Base-by-base conservation (phyloP, 2,888 invertebrate genomes). In the Ormyrus rosae region DNA sequence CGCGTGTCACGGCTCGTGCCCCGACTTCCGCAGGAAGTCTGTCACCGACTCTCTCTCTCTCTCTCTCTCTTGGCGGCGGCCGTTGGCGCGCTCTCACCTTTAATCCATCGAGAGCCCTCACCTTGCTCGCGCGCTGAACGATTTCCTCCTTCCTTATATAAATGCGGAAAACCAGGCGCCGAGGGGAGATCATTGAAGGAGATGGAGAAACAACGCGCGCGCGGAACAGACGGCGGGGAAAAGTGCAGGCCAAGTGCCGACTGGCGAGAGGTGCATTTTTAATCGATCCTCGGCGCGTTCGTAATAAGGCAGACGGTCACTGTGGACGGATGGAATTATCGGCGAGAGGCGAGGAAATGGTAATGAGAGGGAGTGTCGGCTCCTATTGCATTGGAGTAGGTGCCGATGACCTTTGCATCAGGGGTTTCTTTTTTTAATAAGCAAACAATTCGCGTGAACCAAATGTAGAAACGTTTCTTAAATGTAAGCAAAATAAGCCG, bases 11-110 rank as follows among this genome's bases (percentile, higher is more conserved):
- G 78, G 80, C 80, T 80, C 71, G 80, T 75, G 75, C 58, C 53
- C 46, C 75, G 81, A 81, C 81, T 81, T 81, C 81, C 81, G 74
- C 74, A 74, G 81, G 81, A 81, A 78, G 81, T 81, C 75, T 81
- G 81, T 81, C 77, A 81, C 71, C 77, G 81, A 70, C 65, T 78
- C 78, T 34, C 51, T 58, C 51, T 19, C 67, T 67, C 50, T 61
- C 67, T 75, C 50, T 58, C 75, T 60, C 48, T 46, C 58, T 67
- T 10, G 48, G 8, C 46, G 45, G 45, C 46, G 46, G 8, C 34
- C 34, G 34, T 34, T 34, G 51, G 19, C 8, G 13, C 61, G n/a
- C 46, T 61, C 73, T 10, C 61, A n/a, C 46, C 34, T 61, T 78
- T 64, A 50, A 69, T 79, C 67, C 56, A 74, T 19, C 34, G 60